Evolutionary conservation across 2,888 invertebrate species (phyloP), one percentile per base, ranked within the genome.

Genomic region (Apamea epomidion): DNA sequence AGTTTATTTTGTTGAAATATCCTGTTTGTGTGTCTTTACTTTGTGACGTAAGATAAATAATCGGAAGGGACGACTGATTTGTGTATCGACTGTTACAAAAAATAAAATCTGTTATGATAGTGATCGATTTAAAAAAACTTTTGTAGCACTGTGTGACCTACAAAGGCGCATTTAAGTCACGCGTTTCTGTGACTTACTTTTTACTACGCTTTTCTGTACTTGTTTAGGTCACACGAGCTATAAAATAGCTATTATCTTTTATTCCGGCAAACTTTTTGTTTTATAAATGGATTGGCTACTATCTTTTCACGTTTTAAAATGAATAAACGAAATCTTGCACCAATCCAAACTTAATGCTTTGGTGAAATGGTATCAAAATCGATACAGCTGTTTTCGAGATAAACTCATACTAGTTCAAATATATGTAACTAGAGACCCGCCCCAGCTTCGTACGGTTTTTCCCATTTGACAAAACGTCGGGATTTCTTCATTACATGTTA

Each of bases 61-160:
- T 74, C 83, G n/a, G 37, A 58, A 69, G n/a, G n/a, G 2, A 60
- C 78, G 83, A 82, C 78, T 48, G 83, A 82, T 82, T 70, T 32
- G 2, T 29, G 18, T 32, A 21, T 48, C 5, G 37, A 80, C 45
- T 18, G 60, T 12, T 29, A 74, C 21, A 21, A 45, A 51, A 51
- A 8, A 16, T 6, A 1, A n/a, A 76, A 71, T 67, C 4, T n/a
- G 21, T n/a, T 21, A n/a, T 21, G 58, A 60, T 71, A 74, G n/a
- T 16, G 21, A 65, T 29, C 32, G 69, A 70, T 77, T 81, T 32
- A 32, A 32, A 54, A 54, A 67, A 18, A 54, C 8, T 37, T 48
- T 62, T 4, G 6, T 37, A 37, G 37, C 37, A 5, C 37, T 37
- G 37, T 37, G 5, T 5, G 37, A 37, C 37, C 37, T 37, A 37